These are phyloP conservation scores for Plotosus lineatus DNA, from an alignment of 2,113 vertebrate species.

Conservation along the genomic window DNA sequence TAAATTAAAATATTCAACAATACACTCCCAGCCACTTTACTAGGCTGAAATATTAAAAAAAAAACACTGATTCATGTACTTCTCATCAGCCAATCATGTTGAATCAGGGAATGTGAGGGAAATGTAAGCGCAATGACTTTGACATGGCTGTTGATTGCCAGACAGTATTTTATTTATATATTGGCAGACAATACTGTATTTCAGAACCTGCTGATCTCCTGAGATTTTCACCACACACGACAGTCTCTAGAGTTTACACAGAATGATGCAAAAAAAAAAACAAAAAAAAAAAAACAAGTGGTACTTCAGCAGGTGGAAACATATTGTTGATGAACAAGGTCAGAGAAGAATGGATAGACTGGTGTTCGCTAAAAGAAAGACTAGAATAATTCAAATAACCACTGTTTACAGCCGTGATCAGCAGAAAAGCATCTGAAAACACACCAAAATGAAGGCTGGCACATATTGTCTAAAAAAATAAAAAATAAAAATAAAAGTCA, in stretches of 20 bases:
- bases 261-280: not conserved
- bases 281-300: too few relatives aligned
- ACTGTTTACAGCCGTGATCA: not conserved
- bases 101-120: not conserved
- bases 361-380: not conserved
- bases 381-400: not conserved
- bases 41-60: not conserved
- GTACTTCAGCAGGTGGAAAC: not conserved
- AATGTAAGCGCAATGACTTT: not conserved
- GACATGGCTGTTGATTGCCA: not conserved
- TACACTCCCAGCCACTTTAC: not conserved
- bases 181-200: slow-evolving; percentile 14
- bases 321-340: not conserved
- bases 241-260: slow-evolving; percentile 5
- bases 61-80: not conserved
- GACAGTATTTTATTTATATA: too few relatives aligned
- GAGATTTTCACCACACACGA: slow-evolving; percentile 18
- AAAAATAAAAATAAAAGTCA: too few relatives aligned
- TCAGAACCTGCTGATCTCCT: slow-evolving; percentile 6
- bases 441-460: too few relatives aligned
- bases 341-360: not conserved
- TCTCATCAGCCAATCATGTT: not conserved
- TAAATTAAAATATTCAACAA: not conserved
- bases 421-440: not conserved
- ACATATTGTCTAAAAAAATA: too few relatives aligned